Base-by-base conservation (phyloP, 2,888 invertebrate genomes). In the Phrixothrix hirtus region DNA sequence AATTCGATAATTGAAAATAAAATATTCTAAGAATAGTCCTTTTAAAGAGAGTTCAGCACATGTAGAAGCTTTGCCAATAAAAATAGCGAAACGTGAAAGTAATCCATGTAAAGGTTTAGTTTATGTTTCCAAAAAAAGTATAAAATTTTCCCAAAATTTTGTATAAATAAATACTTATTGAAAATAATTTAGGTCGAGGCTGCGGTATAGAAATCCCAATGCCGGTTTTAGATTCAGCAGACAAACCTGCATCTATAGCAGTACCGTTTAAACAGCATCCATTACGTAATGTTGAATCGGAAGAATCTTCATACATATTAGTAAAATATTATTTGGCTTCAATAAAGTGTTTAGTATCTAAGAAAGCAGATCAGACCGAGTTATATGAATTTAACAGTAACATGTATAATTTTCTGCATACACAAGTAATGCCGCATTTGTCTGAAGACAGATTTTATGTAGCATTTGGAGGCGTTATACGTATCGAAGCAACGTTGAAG, bases 391-490 rank as follows among this genome's bases (percentile, higher is more conserved):
- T 84, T 63, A 79, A 82, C 15, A 70, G 73, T 10, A 76, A 77
- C 49, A 78, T 84, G 29, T 79, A 79, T 55, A 58, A 69, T 0
- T 86, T 85, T 83, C 71, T 86, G 1, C 63, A 70, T 12, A 64
- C 67, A 65, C 77, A 76, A 59, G 75, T 76, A 11, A 17, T 69
- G 5, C 79, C 79, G 1, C 83, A 81, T 64, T 74, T 86, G 11
- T 76, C 76, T 37, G 84, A 86, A 60, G 82, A 84, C 4, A 77
- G 79, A 49, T 78, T 85, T 60, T 86, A 86, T 62, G 74, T 82
- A 2, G 83, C 75, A 9, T 76, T 75, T 52, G 76, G 75, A 0
- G 75, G 75, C 0, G 66, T 75, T 15, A 55, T 73, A 26, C 59
- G 75, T 50, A 70, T 80, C 10, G 66, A 75, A 21, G 70, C 73